These are phyloP conservation scores for Cyclura pinguis DNA, from an alignment of 2,797 vertebrate species.

Conservation along the genomic window DNA sequence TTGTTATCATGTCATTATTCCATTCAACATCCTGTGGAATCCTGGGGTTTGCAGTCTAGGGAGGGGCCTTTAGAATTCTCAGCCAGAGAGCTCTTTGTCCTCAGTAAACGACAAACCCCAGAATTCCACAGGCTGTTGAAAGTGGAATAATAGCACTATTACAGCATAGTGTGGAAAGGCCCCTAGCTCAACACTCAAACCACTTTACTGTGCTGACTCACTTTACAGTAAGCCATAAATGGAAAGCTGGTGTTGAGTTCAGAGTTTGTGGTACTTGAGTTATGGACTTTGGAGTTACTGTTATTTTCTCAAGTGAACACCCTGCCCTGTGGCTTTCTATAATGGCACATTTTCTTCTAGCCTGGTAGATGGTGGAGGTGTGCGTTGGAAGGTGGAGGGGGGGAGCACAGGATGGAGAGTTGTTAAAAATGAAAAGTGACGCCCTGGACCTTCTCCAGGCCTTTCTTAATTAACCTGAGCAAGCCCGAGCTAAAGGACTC, in stretches of 20 bases:
- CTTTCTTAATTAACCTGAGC: conserved; percentile 75
- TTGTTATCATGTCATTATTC: too few relatives aligned
- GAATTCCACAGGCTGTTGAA: too few relatives aligned
- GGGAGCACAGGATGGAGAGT: conserved; percentile 19
- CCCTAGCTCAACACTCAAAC: too few relatives aligned
- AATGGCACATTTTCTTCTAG: background rate
- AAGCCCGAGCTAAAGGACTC: conserved; percentile 59
- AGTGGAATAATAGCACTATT: too few relatives aligned
- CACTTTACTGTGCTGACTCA: too few relatives aligned
- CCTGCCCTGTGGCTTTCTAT: background rate
- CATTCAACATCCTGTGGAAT: too few relatives aligned
- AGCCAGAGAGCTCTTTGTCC: too few relatives aligned
- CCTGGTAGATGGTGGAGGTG: background rate
- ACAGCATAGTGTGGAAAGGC: too few relatives aligned
- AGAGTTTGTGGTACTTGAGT: background rate
- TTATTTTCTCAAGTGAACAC: background rate
- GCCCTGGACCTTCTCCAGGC: conserved; percentile 69
- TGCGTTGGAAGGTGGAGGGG: background rate
- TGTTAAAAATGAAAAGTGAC: conserved; percentile 47
- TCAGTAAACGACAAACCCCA: too few relatives aligned
- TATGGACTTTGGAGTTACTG: background rate
- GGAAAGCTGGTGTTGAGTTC: background rate
- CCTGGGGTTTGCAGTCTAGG: too few relatives aligned
- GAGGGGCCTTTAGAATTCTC: too few relatives aligned
- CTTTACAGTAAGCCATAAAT: background rate